Evolutionary conservation across 1,140 invertebrate species (phyloP).

Genomic region (Bombus breviceps): DNA sequence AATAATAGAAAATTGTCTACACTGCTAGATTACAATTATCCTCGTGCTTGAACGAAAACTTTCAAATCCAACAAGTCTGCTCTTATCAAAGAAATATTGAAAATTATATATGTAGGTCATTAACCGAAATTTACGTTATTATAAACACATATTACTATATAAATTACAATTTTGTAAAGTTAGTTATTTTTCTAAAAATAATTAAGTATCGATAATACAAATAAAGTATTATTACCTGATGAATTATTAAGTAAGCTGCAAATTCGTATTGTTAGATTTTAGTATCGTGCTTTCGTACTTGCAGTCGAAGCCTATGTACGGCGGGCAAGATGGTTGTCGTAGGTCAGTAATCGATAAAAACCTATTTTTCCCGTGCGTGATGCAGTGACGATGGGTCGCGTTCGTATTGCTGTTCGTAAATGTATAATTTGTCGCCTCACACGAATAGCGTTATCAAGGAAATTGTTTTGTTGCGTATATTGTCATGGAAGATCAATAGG

Average conservation of each 20-base stretch:
- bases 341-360: slow-evolving; percentile 73
- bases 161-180: neutral
- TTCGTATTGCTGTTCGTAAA: slow-evolving; percentile 45
- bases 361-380: slow-evolving; percentile 62
- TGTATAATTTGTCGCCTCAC: slow-evolving; percentile 53
- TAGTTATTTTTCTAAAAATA: neutral
- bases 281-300: slow-evolving; percentile 40
- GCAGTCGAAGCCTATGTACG: neutral
- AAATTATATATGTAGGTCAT: neutral
- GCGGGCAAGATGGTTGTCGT: slow-evolving; percentile 70
- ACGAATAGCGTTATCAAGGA: slow-evolving; percentile 60
- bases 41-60: neutral
- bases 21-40: too few species aligned
- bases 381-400: slow-evolving; percentile 4
- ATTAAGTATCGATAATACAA: neutral
- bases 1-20: neutral
- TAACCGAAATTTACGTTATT: too few species aligned
- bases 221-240: neutral
- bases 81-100: neutral
- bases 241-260: neutral
- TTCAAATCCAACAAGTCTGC: neutral
- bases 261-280: slow-evolving; percentile 40
- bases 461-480: slow-evolving; percentile 60
- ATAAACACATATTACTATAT: too few species aligned
- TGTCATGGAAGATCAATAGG: slow-evolving; percentile 50